Base-by-base conservation (phyloP, 2,888 invertebrate genomes). In the Drosophila peninsularis region DNA sequence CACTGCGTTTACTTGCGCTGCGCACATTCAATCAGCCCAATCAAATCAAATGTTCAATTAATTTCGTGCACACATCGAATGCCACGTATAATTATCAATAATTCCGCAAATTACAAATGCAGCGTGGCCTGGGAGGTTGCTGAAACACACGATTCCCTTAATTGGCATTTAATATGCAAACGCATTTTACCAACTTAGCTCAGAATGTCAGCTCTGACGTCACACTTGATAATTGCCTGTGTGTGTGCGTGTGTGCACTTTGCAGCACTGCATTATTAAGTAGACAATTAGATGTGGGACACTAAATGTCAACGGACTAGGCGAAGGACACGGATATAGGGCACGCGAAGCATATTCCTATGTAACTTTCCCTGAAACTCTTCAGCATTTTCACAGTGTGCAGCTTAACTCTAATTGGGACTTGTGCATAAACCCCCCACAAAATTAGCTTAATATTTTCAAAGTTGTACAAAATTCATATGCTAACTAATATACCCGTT, bases 151-250 rank as follows among this genome's bases (percentile, higher is more conserved):
- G 1, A 34, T 52, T 37, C 52, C 2, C 37, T 10, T 21, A 19
- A 62, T 17, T 53, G 27, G 6, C 30, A 73, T 67, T 67, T 34
- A 49, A 49, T 49, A 67, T 67, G 52, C 49, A 62, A 36, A 53
- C 17, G 21, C 41, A 49, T 47, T 56, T 30, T 10, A n/a, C 39
- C 11, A 3, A 21, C 42, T 30, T 27, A 37, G 32, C 27, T n/a
- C 14, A 21, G 10, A 62, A 57, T 34, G 13, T 10, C 27, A 39
- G 14, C 47, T 14, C 36, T 75, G 53, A 75, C 53, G 53, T 74
- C 75, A 52, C 24, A 37, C 0, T 17, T 27, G 6, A 6, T n/a
- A 53, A 60, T 41, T 27, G 34, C 5, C 34, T 21, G 41, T 14
- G n/a, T 42, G 42, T 3, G 21, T 7, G 21, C 4, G 4, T 6